Evolutionary conservation across 2,113 vertebrate genomes (phyloP).

Genomic region (Meleagris gallopavo): DNA sequence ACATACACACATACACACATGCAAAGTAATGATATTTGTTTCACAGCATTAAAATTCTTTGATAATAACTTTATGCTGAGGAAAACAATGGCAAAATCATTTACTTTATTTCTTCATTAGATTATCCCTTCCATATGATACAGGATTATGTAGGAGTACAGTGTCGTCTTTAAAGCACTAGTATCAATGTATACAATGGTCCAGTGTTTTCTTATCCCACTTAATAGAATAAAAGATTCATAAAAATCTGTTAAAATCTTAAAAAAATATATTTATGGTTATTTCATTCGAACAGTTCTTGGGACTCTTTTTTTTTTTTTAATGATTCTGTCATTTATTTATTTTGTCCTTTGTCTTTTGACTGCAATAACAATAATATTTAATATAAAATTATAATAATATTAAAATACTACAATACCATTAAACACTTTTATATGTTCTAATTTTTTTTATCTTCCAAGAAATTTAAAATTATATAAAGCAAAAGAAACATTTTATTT

Average conservation of each 20-base stretch:
- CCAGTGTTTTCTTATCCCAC: background rate
- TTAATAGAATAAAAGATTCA: background rate
- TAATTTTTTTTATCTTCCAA: background rate
- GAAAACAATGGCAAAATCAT: background rate
- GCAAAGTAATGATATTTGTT: background rate
- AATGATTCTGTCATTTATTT: background rate
- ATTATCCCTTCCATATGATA: background rate
- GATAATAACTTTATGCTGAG: background rate
- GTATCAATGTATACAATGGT: background rate
- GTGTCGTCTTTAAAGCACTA: background rate
- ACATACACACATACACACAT: too few relatives aligned
- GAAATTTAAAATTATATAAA: background rate
- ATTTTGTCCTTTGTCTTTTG: background rate
- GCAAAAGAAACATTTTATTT: background rate
- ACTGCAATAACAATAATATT: background rate
- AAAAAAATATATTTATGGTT: background rate
- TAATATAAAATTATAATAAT: background rate
- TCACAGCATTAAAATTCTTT: background rate
- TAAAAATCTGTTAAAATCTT: background rate
- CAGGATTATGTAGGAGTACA: background rate
- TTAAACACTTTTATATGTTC: background rate
- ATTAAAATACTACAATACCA: background rate
- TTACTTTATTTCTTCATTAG: background rate
- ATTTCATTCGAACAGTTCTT: background rate
- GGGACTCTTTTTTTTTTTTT: background rate